phyloP scores from a whole-genome alignment of 2,113 vertebrate genomes.

The Calyptomena viridis region DNA sequence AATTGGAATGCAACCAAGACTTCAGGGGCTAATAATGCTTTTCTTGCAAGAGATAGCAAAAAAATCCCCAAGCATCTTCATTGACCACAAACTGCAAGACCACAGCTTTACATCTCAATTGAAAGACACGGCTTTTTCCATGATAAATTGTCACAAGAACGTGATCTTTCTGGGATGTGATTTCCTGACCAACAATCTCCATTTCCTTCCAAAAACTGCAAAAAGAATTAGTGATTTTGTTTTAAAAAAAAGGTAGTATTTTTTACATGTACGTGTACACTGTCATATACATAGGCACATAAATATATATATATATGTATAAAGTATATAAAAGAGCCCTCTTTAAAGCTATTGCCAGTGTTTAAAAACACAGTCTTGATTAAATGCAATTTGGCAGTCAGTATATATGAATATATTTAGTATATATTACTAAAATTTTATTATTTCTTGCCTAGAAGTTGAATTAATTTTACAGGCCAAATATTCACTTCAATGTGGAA shows the following conservation, averaged over 20 bases:
- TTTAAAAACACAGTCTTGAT: background rate
- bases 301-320: background rate
- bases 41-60: slow-evolving; percentile 43
- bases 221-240: background rate
- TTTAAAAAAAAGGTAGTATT: background rate
- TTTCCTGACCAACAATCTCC: slow-evolving; percentile 31
- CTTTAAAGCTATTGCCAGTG: background rate
- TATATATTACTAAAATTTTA: background rate
- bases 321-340: background rate
- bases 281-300: background rate
- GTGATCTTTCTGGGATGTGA: slow-evolving; percentile 34
- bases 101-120: slow-evolving; percentile 42
- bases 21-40: slow-evolving; percentile 56
- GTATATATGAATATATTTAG: background rate
- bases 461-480: background rate
- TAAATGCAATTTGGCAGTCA: background rate
- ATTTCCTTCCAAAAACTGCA: slow-evolving; percentile 40
- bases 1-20: slow-evolving; percentile 47
- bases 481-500: background rate
- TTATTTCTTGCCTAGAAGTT: background rate
- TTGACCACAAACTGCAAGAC: slow-evolving; percentile 34
- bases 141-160: slow-evolving; percentile 42
- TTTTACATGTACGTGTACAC: background rate
- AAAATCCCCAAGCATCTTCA: slow-evolving; percentile 30
- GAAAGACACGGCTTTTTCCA: background rate